Conservation (phyloP, 2,888 invertebrate species). For the Crocallis elinguaria region DNA sequence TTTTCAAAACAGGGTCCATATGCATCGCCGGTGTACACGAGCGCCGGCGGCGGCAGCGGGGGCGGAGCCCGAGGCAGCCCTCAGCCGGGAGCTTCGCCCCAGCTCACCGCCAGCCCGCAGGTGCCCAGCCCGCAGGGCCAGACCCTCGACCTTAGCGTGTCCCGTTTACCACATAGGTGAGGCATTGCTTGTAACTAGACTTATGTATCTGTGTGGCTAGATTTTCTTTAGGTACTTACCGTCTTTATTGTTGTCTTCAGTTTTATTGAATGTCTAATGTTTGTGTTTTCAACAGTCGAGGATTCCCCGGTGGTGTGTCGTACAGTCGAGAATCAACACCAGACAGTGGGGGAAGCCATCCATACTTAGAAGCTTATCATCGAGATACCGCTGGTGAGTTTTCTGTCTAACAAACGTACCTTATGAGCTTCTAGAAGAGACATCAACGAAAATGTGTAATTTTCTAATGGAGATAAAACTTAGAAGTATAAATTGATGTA, state of each 20-base stretch:
- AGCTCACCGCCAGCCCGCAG: constrained; percentile 93
- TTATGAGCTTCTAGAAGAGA: constrained; percentile 6
- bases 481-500: too few relatives aligned
- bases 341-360: constrained; percentile 94
- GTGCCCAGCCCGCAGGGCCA: constrained; percentile 96
- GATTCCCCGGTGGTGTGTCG: constrained; percentile 87
- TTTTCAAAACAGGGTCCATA: constrained; percentile 88
- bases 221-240: background rate
- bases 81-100: constrained; percentile 93
- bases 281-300: constrained; percentile 75
- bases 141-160: constrained; percentile 95
- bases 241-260: too few relatives aligned
- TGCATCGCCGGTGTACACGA: constrained; percentile 90
- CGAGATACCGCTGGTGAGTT: constrained; percentile 92
- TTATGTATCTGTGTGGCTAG: constrained; percentile 5
- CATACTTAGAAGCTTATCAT: constrained; percentile 92
- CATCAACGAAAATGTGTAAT: constrained; percentile 25
- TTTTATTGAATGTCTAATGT: constrained; percentile 22
- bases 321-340: constrained; percentile 96
- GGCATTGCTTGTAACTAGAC: constrained; percentile 43
- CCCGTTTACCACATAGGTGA: constrained; percentile 94
- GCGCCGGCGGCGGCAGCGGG: constrained; percentile 89
- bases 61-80: constrained; percentile 91
- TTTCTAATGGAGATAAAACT: constrained; percentile 34
- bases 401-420: background rate